Conservation (phyloP, 2,888 invertebrate genomes). For the Gortyna flavago region DNA sequence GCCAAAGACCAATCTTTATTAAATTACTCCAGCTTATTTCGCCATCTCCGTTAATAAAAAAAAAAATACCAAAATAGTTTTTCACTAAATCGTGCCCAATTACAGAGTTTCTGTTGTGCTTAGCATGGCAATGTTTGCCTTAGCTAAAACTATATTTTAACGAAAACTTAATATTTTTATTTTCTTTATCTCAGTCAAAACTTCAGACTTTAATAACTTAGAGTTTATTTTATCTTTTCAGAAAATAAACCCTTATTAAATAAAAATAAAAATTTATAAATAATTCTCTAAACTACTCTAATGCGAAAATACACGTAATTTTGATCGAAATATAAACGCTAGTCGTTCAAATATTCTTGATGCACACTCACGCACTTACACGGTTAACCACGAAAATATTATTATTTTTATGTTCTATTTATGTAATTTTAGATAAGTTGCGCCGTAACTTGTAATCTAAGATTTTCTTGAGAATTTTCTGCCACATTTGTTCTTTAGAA, state of each 20-base stretch:
- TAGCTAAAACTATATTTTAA: not conserved
- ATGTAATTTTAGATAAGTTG: slow-evolving; percentile 37
- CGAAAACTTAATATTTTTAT: not conserved
- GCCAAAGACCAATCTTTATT: not conserved
- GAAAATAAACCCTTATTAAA: slow-evolving; percentile 2
- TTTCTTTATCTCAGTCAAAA: not conserved
- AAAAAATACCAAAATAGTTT: not conserved
- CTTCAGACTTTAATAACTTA: not conserved
- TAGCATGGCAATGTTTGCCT: not conserved
- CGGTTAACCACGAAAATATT: slow-evolving; percentile 4
- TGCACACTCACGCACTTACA: slow-evolving; percentile 9
- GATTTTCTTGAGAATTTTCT: not conserved
- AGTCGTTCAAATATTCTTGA: slow-evolving; percentile 36
- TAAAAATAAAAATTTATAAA: slow-evolving; percentile 38
- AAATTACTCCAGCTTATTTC: not conserved
- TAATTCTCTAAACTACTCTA: slow-evolving; percentile 16
- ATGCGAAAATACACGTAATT: slow-evolving; percentile 29
- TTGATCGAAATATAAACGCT: slow-evolving; percentile 40
- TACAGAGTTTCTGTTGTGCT: slow-evolving; percentile 1
- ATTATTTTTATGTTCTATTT: slow-evolving; percentile 33
- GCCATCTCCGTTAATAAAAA: not conserved
- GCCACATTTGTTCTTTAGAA: slow-evolving; percentile 3
- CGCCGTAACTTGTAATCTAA: slow-evolving; percentile 25
- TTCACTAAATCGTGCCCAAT: not conserved
- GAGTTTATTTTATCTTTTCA: slow-evolving; percentile 9